Percentiles rank a stretch among this genome's conserved stretches.
Conservation (phyloP, 2,113 vertebrate species). For the Sciurus niger region DNA sequence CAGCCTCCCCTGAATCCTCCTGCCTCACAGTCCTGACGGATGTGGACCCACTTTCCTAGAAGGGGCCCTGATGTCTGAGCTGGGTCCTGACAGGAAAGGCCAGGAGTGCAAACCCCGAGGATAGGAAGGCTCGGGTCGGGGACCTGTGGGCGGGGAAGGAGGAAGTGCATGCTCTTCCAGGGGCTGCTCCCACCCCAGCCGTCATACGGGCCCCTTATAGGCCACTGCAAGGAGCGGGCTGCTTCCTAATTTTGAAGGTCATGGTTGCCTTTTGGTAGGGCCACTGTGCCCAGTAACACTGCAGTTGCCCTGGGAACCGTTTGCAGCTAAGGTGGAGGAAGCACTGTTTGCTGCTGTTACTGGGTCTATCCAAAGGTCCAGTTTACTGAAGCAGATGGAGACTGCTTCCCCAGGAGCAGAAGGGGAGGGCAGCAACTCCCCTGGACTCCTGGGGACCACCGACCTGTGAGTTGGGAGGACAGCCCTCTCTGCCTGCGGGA, state of each 20-base stretch:
- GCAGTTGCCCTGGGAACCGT: slow-evolving; percentile 32
- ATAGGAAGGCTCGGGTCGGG: not conserved
- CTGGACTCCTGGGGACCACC: not conserved
- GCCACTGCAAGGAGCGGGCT: not conserved
- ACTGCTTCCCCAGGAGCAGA: not conserved
- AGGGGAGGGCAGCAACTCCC: not conserved
- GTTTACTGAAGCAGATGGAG: slow-evolving; percentile 31
- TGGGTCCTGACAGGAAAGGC: not conserved
- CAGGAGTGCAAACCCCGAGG: not conserved
- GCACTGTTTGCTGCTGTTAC: not conserved
- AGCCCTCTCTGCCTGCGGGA: too few species aligned
- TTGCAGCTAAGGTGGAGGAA: not conserved
- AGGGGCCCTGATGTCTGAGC: not conserved
- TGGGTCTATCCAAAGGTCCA: slow-evolving; percentile 35
- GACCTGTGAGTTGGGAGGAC: not conserved
- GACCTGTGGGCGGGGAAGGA: not conserved
- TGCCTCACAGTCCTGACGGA: not conserved
- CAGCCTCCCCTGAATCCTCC: not conserved
- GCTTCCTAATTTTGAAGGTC: not conserved
- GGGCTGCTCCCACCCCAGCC: too few species aligned
- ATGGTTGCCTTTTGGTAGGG: not conserved
- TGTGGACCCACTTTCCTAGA: not conserved
- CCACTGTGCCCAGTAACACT: not conserved
- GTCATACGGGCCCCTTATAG: too few species aligned
- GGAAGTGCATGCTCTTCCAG: not conserved